These are phyloP conservation scores for Cyclopterus lumpus DNA, from an alignment of 2,797 vertebrate species.

Conservation along the genomic window DNA sequence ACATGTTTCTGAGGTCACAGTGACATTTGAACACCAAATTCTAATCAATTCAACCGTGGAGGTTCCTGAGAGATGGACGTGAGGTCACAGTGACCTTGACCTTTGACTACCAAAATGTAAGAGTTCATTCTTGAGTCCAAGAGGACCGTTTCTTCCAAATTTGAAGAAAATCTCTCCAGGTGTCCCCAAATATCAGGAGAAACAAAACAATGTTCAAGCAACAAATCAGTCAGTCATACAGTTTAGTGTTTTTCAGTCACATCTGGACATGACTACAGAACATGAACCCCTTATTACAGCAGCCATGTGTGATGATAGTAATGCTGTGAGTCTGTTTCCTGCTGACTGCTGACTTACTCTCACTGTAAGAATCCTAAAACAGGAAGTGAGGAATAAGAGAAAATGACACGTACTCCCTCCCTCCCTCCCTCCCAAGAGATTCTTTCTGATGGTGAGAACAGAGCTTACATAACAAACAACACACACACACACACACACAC, in stretches of 20 bases:
- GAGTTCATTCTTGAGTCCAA: neutral
- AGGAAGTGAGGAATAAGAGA: slow-evolving; percentile 71
- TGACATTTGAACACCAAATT: too few species aligned
- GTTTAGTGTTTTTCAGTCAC: slow-evolving; percentile 2
- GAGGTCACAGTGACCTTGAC: neutral
- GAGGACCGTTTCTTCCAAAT: neutral
- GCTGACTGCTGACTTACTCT: slow-evolving; percentile 67
- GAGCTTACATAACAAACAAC: slow-evolving; percentile 71
- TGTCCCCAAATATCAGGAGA: neutral
- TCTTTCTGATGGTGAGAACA: slow-evolving; percentile 68
- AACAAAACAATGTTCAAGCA: neutral
- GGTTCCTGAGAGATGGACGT: too few species aligned
- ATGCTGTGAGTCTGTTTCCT: slow-evolving; percentile 56
- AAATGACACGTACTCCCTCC: slow-evolving; percentile 45
- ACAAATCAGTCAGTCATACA: slow-evolving; percentile 1
- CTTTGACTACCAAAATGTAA: neutral
- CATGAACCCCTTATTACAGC: slow-evolving; percentile 46
- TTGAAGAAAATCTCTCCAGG: neutral
- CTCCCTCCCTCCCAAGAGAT: slow-evolving; percentile 55
- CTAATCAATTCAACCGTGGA: too few species aligned
- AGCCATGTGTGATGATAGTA: slow-evolving; percentile 46
- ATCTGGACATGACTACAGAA: slow-evolving; percentile 31
- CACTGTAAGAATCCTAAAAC: slow-evolving; percentile 59
- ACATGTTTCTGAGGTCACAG: too few species aligned
- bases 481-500: neutral